These are phyloP conservation scores for Campoplex capitator DNA, from an alignment of 2,888 invertebrate species.

Conservation along the genomic window DNA sequence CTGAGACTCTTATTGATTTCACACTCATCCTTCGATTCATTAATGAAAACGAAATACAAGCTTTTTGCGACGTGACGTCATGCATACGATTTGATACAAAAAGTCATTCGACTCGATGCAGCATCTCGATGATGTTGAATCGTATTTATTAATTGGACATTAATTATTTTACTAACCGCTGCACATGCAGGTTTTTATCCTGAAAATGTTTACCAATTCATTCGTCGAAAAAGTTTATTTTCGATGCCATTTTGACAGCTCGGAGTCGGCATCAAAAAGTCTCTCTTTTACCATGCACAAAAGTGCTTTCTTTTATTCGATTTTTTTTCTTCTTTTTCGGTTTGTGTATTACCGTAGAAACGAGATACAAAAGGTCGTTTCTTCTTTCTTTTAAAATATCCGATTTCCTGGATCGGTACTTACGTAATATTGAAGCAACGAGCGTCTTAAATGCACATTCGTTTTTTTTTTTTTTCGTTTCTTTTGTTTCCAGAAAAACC, in stretches of 20 bases:
- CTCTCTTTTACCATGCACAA: not conserved
- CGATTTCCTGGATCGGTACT: slow-evolving; percentile 13
- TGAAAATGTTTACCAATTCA: not conserved
- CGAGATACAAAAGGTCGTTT: not conserved
- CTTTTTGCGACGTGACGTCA: not conserved
- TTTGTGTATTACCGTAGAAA: not conserved
- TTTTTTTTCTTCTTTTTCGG: not conserved
- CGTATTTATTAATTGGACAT: not conserved
- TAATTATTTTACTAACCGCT: not conserved
- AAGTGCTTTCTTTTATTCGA: not conserved
- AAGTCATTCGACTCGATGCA: not conserved
- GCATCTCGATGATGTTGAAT: too few species aligned
- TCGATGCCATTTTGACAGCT: not conserved
- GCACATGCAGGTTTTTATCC: not conserved
- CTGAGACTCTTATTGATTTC: not conserved
- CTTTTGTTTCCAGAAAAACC: slow-evolving; percentile 3
- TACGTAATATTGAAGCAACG: slow-evolving; percentile 4
- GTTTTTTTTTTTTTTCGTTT: not conserved
- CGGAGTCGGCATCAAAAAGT: not conserved
- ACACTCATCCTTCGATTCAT: not conserved
- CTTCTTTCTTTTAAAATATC: slow-evolving; percentile 5
- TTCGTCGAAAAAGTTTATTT: not conserved
- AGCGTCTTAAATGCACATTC: slow-evolving; percentile 16
- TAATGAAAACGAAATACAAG: slow-evolving; percentile 11
- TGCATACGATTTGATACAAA: not conserved